Evolutionary conservation across 2,113 vertebrate genomes (phyloP).

Genomic region (Meleagris gallopavo): DNA sequence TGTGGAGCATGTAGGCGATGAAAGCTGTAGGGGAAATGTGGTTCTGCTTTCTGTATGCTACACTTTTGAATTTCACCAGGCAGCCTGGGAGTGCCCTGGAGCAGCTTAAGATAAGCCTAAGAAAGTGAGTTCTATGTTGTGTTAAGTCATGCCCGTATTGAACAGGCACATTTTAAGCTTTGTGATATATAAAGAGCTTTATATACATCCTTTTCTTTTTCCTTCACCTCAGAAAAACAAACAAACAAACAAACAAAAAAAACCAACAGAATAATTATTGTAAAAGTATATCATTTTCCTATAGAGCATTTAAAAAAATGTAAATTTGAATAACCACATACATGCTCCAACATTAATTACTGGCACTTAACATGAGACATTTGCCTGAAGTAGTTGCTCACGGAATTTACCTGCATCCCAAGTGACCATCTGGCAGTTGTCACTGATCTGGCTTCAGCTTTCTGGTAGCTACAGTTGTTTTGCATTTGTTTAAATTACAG

Average conservation of each 20-base stretch:
- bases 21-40: background rate
- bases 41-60: background rate
- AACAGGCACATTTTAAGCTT: background rate
- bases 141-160: background rate
- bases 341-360: background rate
- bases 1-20: accelerated
- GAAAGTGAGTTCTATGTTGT: background rate
- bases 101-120: background rate
- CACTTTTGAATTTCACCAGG: background rate
- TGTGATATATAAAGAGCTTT: background rate
- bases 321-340: background rate
- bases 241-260: background rate
- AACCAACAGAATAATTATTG: background rate
- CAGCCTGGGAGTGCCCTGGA: background rate
- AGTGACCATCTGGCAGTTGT: background rate
- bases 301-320: background rate
- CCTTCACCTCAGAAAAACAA: background rate
- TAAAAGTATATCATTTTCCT: background rate
- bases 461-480: background rate
- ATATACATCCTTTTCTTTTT: background rate
- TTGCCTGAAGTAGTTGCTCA: background rate
- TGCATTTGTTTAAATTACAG: background rate
- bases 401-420: background rate
- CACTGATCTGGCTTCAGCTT: background rate
- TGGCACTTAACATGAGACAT: background rate